Conservation (phyloP, 1,140 invertebrate species). For the Sinonovacula constricta region DNA sequence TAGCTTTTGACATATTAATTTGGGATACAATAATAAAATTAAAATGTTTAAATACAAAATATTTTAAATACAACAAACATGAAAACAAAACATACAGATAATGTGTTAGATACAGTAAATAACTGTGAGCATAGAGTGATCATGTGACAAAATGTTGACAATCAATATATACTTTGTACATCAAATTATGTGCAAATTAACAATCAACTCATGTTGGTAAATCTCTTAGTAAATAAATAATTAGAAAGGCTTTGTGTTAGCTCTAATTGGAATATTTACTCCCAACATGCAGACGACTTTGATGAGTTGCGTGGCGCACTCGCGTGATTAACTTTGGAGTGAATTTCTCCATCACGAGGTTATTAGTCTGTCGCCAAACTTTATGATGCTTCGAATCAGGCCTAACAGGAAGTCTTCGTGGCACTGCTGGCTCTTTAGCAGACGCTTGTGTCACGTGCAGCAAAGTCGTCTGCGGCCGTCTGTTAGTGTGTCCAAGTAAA, state of each 20-base stretch:
- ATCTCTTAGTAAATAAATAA: not conserved
- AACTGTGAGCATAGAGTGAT: too few relatives aligned
- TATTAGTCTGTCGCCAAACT: constrained; percentile 40
- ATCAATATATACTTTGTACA: too few relatives aligned
- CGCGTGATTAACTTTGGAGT: not conserved
- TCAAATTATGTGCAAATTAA: too few relatives aligned
- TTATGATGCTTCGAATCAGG: constrained; percentile 37
- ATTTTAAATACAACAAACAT: too few relatives aligned
- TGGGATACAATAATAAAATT: too few relatives aligned
- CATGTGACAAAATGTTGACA: too few relatives aligned
- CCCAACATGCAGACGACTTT: not conserved
- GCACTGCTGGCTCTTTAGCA: not conserved
- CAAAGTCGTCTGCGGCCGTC: not conserved
- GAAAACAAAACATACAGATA: too few relatives aligned
- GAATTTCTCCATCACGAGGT: constrained; percentile 6
- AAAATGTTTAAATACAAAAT: too few relatives aligned
- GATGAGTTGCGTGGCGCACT: not conserved
- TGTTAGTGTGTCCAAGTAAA: constrained; percentile 20
- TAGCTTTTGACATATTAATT: too few relatives aligned
- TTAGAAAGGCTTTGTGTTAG: not conserved
- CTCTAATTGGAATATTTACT: not conserved
- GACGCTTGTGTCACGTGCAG: not conserved
- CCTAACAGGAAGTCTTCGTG: not conserved
- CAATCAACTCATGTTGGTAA: too few relatives aligned
- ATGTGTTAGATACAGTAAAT: too few relatives aligned